Conservation (phyloP, 2,113 vertebrate genomes). For the Corynorhinus townsendii region DNA sequence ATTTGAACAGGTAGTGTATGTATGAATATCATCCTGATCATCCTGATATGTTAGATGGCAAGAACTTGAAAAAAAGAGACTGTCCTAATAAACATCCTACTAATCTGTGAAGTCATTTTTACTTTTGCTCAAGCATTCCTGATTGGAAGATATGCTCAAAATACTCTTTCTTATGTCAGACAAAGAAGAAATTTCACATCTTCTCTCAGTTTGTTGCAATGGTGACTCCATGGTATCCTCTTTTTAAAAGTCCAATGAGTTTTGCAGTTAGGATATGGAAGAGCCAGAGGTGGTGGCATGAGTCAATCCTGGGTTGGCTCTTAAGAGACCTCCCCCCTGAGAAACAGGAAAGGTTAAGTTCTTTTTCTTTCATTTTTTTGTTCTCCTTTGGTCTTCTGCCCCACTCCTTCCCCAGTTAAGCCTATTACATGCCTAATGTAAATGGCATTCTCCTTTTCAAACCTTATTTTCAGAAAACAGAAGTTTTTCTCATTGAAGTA, state of each 20-base stretch:
- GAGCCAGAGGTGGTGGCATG: neutral
- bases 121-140: neutral
- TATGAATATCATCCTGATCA: neutral
- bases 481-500: neutral
- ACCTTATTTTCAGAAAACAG: neutral
- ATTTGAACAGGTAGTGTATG: neutral
- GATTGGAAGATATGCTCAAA: neutral
- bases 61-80: neutral
- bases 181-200: neutral
- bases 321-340: neutral
- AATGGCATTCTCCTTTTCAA: constrained; percentile 39
- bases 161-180: neutral
- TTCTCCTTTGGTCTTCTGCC: neutral
- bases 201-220: neutral
- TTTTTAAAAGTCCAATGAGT: neutral
- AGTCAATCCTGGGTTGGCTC: neutral
- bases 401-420: neutral
- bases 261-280: neutral
- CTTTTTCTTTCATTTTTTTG: neutral
- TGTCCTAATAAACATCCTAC: neutral
- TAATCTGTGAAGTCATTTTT: neutral
- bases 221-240: neutral
- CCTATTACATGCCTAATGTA: neutral
- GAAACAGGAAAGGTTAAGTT: neutral
- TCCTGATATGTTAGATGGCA: neutral